phyloP scores from a whole-genome alignment of 2,113 vertebrate species.

The Dermatemys mawii region DNA sequence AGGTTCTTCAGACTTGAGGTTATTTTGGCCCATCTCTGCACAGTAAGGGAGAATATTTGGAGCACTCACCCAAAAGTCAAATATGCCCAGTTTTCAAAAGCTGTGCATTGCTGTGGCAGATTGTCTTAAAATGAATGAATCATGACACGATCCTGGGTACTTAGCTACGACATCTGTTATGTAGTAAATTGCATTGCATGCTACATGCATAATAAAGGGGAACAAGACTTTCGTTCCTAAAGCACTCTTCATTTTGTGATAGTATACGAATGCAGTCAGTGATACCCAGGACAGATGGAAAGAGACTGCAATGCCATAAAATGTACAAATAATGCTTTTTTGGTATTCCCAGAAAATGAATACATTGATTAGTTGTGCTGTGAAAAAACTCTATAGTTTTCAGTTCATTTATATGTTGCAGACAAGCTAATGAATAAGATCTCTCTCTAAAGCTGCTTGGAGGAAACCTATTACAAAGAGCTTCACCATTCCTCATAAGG shows the following conservation, averaged over 20 bases:
- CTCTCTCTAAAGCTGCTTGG: not conserved
- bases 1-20: not conserved
- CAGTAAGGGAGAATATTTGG: not conserved
- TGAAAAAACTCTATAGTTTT: constrained; percentile 3
- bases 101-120: constrained; percentile 67
- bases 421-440: not conserved
- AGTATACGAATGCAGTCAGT: constrained; percentile 42
- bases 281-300: constrained; percentile 66
- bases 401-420: not conserved
- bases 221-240: constrained; percentile 61
- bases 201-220: constrained; percentile 73
- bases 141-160: constrained; percentile 72
- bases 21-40: not conserved
- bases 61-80: constrained; percentile 37
- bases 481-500: not conserved
- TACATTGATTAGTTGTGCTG: constrained; percentile 24
- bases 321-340: constrained; percentile 37
- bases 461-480: not conserved
- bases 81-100: constrained; percentile 56
- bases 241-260: constrained; percentile 60
- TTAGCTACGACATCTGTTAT: constrained; percentile 80
- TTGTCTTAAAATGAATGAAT: constrained; percentile 80
- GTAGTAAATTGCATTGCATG: constrained; percentile 69
- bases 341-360: constrained; percentile 59
- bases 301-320: constrained; percentile 23